phyloP scores from a whole-genome alignment of 1,140 invertebrate species.

The Gyrodactylus bullatarudis region DNA sequence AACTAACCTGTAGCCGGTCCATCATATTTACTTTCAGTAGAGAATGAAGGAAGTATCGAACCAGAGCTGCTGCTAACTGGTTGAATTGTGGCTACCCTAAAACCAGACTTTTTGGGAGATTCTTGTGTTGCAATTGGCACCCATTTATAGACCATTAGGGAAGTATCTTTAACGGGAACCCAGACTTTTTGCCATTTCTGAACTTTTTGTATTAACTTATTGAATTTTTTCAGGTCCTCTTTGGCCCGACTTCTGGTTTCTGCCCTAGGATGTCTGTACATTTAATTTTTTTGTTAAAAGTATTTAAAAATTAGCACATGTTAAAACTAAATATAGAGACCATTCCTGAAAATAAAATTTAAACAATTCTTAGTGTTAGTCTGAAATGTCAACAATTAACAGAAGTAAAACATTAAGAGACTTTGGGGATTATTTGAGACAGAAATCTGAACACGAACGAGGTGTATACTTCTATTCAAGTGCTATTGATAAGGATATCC shows the following conservation, averaged over 20 bases:
- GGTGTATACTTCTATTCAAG: not conserved
- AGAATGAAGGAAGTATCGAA: not conserved
- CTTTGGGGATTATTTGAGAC: not conserved
- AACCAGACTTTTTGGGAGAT: not conserved
- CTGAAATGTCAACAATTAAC: not conserved
- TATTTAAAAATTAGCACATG: no score
- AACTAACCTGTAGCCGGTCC: not conserved
- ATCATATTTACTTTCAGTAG: not conserved
- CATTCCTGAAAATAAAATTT: no score
- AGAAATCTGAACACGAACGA: not conserved
- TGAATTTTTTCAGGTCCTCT: not conserved
- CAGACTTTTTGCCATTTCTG: not conserved
- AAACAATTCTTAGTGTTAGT: no score
- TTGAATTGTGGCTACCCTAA: not conserved
- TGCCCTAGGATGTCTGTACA: not conserved
- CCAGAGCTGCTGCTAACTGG: not conserved
- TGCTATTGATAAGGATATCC: not conserved
- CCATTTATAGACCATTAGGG: not conserved
- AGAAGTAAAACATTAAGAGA: not conserved
- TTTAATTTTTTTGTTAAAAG: not conserved
- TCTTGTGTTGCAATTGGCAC: not conserved
- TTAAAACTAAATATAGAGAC: no score
- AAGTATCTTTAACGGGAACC: not conserved
- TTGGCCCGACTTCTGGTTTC: slow-evolving; percentile 1
- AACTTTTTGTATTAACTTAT: not conserved